phyloP scores from a whole-genome alignment of 1,140 invertebrate species.

The Calliphora vicina region DNA sequence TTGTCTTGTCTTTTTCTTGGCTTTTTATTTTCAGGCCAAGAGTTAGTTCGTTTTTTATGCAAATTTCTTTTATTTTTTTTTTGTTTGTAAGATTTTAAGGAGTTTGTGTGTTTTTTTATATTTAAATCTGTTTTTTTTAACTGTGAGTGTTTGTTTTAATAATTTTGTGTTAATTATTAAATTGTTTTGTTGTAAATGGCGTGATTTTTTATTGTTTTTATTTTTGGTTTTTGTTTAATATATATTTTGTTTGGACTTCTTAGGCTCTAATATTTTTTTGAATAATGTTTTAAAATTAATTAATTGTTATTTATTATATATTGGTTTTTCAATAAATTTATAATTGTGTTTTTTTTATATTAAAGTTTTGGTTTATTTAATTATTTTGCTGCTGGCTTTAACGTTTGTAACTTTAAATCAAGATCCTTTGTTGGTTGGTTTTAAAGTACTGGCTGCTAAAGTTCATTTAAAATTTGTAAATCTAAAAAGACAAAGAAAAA shows the following conservation, averaged over 20 bases:
- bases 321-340: background rate
- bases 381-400: slow-evolving; percentile 25
- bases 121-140: slow-evolving; percentile 15
- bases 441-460: slow-evolving; percentile 32
- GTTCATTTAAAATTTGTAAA: slow-evolving; percentile 33
- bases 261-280: slow-evolving; percentile 19
- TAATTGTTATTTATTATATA: slow-evolving; percentile 19
- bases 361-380: background rate
- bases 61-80: background rate
- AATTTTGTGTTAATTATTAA: slow-evolving; percentile 3
- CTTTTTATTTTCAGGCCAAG: background rate
- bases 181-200: slow-evolving; percentile 20
- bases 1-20: background rate
- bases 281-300: slow-evolving; percentile 23
- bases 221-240: background rate
- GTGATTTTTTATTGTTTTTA: slow-evolving; percentile 13
- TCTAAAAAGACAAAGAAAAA: slow-evolving; percentile 11
- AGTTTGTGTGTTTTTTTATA: slow-evolving; percentile 1
- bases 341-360: background rate
- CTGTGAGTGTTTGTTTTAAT: slow-evolving; percentile 20
- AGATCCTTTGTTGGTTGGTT: background rate
- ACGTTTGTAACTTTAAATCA: background rate
- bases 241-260: slow-evolving; percentile 15
- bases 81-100: background rate
- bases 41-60: background rate